Conservation (phyloP, 2,888 invertebrate genomes). For the Pristionchus mayeri region DNA sequence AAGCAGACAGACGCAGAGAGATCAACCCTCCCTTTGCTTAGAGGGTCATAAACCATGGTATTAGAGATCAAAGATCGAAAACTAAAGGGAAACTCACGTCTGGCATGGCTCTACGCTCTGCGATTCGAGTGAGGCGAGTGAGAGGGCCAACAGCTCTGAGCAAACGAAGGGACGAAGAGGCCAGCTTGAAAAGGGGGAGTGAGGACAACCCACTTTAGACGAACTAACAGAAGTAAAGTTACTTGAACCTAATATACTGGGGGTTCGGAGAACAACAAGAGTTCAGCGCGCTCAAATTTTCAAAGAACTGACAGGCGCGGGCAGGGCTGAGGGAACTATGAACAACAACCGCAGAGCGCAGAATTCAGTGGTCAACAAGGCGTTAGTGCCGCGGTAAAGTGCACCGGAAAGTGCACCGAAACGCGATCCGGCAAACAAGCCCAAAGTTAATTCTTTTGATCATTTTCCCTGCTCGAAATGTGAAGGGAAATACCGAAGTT, state of each 20-base stretch:
- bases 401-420: no score
- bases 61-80: no score
- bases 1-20: neutral
- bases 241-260: neutral
- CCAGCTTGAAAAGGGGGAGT: constrained; percentile 2
- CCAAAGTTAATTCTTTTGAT: no score
- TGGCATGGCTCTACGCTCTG: neutral
- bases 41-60: no score
- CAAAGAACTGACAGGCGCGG: neutral
- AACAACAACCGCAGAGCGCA: neutral
- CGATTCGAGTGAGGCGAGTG: neutral
- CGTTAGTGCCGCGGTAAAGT: no score
- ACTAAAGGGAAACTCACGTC: neutral
- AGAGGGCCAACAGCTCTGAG: constrained; percentile 28
- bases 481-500: neutral
- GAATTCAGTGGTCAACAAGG: no score
- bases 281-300: no score
- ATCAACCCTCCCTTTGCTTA: no score
- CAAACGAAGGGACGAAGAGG: constrained; percentile 39
- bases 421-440: neutral
- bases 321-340: neutral
- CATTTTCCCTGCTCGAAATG: neutral
- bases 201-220: neutral
- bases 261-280: neutral
- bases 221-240: neutral